Evolutionary conservation across 2,888 invertebrate species (phyloP).

Genomic region (Hoplodrina ambigua): DNA sequence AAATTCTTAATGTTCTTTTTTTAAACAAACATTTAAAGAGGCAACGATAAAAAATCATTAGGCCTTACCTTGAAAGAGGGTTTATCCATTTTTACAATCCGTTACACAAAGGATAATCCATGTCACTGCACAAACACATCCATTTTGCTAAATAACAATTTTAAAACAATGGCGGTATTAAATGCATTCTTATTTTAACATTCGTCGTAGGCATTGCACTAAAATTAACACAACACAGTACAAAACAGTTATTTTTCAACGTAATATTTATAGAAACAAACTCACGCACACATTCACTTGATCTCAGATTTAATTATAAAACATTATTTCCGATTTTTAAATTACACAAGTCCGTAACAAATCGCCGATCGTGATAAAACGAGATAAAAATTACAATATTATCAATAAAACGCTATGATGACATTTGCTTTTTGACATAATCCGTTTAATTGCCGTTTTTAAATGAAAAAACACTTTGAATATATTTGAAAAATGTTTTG

Average conservation of each 20-base stretch:
- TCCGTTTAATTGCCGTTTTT: constrained; percentile 30
- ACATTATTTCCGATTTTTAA: constrained; percentile 54
- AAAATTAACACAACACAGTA: constrained; percentile 74
- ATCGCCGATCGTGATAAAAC: constrained; percentile 56
- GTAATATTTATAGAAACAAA: constrained; percentile 74
- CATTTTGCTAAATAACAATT: constrained; percentile 66
- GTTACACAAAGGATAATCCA: constrained; percentile 75
- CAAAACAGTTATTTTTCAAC: constrained; percentile 73
- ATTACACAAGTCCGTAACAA: constrained; percentile 60
- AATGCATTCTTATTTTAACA: constrained; percentile 79
- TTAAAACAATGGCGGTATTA: constrained; percentile 70
- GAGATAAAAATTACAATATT: constrained; percentile 61
- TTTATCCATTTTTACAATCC: constrained; percentile 85
- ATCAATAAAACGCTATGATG: constrained; percentile 54
- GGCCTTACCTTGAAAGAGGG: constrained; percentile 84
- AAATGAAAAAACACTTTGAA: constrained; percentile 39
- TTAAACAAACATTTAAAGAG: constrained; percentile 7
- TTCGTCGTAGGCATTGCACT: constrained; percentile 79
- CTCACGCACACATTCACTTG: constrained; percentile 46
- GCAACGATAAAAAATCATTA: constrained; percentile 38
- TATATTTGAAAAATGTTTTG: constrained; percentile 55
- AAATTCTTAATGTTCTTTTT: constrained; percentile 9
- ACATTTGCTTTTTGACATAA: constrained; percentile 44
- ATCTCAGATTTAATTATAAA: constrained; percentile 40
- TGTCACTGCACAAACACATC: constrained; percentile 72